phyloP scores from a whole-genome alignment of 2,888 invertebrate species.

The Rhabditophanes sp. region DNA sequence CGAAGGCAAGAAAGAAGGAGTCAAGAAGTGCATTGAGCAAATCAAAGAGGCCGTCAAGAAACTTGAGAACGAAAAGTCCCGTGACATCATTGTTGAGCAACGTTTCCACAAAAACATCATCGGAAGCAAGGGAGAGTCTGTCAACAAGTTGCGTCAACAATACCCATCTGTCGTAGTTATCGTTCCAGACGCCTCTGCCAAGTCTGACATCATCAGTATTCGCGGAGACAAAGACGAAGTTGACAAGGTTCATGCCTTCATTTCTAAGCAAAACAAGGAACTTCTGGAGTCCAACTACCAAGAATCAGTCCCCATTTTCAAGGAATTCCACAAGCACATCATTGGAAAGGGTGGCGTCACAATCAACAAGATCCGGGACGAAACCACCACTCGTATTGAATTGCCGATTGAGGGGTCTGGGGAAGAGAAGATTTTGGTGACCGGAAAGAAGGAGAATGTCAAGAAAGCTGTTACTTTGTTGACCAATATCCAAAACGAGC shows the following conservation, averaged over 20 bases:
- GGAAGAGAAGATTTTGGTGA: slow-evolving; percentile 72
- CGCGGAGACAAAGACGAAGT: slow-evolving; percentile 64
- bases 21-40: slow-evolving; percentile 60
- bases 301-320: slow-evolving; percentile 73
- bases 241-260: slow-evolving; percentile 72
- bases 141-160: slow-evolving; percentile 75
- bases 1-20: slow-evolving; percentile 75
- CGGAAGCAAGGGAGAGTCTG: slow-evolving; percentile 79
- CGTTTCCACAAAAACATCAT: slow-evolving; percentile 82
- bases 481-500: slow-evolving; percentile 81
- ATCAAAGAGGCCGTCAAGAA: slow-evolving; percentile 49
- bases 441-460: slow-evolving; percentile 72
- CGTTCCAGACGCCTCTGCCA: slow-evolving; percentile 53
- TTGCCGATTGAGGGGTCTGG: slow-evolving; percentile 76
- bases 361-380: slow-evolving; percentile 58
- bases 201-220: slow-evolving; percentile 78
- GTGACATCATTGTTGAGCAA: slow-evolving; percentile 85
- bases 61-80: slow-evolving; percentile 74
- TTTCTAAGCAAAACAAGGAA: slow-evolving; percentile 53
- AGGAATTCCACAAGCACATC: slow-evolving; percentile 90
- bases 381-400: slow-evolving; percentile 86
- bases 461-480: slow-evolving; percentile 75
- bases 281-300: slow-evolving; percentile 28
- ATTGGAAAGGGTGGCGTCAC: slow-evolving; percentile 65
- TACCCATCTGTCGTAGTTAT: slow-evolving; percentile 53